Base-by-base conservation (phyloP, 2,797 vertebrate genomes). In the Oryzias dopingdopingensis region DNA sequence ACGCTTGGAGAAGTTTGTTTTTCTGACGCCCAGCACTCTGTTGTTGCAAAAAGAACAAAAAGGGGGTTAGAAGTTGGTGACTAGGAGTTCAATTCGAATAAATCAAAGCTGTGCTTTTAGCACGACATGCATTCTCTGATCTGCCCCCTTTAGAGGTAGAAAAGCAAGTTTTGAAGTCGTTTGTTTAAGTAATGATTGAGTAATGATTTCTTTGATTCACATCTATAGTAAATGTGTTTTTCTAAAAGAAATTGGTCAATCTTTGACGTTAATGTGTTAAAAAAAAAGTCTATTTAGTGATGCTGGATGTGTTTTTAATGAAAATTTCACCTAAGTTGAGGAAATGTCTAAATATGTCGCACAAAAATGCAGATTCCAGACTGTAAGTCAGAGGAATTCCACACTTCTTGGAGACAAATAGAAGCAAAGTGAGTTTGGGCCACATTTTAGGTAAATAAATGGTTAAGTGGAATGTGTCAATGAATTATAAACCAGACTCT, bases 401-500 rank as follows among this genome's bases (percentile, higher is more conserved):
- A 10, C 29, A 8, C 29, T 32, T 32, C 29, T 32, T 32, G 29
- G 8, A n/a, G 10, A 80, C 71, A 65, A 59, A 45, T 32, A 24
- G 17, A 49, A 53, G 61, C 29, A 32, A 10, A 32, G 10, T 12
- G 2, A 60, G 65, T 23, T 50, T 23, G 70, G 72, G 67, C 65
- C 80, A 80, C 61, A 78, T 67, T 85, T 86, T 85, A 82, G 76
- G 78, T 86, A 70, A 87, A 87, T 87, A 64, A 85, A 89, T 88
- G 65, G 89, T 88, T 86, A 66, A 89, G 82, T 86, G 70, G 80
- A 87, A 87, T 76, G 79, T 87, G 83, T 65, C 46, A 18, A 85
- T 90, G 83, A 91, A 90, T 91, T 88, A 90, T 92, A 79, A 83
- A 89, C 15, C 59, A 62, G 44, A 74, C 71, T 88, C 85, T 85